Evolutionary conservation across 2,888 invertebrate genomes (phyloP).

Genomic region (Tubulanus polymorphus): DNA sequence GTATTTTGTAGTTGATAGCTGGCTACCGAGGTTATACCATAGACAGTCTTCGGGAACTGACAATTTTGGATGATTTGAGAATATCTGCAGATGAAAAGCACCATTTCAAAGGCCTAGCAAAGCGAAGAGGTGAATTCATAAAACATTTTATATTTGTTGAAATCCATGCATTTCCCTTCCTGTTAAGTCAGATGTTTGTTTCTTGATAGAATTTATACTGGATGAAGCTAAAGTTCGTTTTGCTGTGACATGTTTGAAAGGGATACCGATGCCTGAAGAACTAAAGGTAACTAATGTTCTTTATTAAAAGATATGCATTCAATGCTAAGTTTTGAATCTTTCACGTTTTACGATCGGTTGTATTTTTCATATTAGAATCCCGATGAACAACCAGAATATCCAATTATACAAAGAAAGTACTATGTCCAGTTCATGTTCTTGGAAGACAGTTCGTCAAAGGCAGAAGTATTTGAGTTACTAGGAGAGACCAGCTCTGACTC

Average conservation of each 20-base stretch:
- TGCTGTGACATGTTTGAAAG: slow-evolving; percentile 38
- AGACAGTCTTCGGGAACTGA: slow-evolving; percentile 41
- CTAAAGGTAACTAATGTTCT: slow-evolving; percentile 37
- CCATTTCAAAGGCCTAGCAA: slow-evolving; percentile 44
- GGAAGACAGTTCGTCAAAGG: slow-evolving; percentile 27
- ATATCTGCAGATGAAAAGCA: slow-evolving; percentile 51
- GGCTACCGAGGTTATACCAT: slow-evolving; percentile 51
- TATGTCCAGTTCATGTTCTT: slow-evolving; percentile 48
- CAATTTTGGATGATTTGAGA: slow-evolving; percentile 45
- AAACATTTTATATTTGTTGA: too few species aligned
- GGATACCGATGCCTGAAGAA: slow-evolving; percentile 47
- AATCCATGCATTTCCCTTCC: neutral
- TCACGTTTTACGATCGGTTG: neutral
- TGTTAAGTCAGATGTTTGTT: neutral
- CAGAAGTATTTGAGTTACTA: slow-evolving; percentile 27
- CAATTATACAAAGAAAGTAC: slow-evolving; percentile 44
- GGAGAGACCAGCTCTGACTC: slow-evolving; percentile 17
- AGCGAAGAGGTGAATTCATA: slow-evolving; percentile 37
- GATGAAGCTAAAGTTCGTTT: slow-evolving; percentile 45
- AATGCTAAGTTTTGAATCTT: too few species aligned
- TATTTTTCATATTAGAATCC: slow-evolving; percentile 30
- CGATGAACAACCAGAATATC: slow-evolving; percentile 48
- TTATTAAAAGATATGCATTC: too few species aligned
- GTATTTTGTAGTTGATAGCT: slow-evolving; percentile 37
- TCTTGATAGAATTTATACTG: slow-evolving; percentile 38